A percentile compares a stretch with the other conserved stretches of the same genome.
These are phyloP conservation scores for Elanoides forficatus DNA, from an alignment of 2,113 vertebrate species.

Conservation along the genomic window DNA sequence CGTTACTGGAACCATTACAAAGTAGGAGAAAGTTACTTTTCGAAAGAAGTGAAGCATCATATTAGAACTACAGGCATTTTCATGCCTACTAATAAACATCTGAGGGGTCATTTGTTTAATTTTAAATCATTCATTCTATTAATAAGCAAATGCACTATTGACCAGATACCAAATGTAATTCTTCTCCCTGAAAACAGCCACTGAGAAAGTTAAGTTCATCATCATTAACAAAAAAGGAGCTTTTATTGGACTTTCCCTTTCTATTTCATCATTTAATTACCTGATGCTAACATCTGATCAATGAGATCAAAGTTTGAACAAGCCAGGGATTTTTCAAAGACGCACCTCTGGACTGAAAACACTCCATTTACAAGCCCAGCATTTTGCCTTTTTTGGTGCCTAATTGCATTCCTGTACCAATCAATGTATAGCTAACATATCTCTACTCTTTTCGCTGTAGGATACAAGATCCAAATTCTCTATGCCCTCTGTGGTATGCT, in stretches of 20 bases:
- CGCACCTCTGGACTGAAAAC: neutral
- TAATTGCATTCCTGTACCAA: neutral
- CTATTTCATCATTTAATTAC: constrained; percentile 65
- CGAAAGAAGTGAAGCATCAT: neutral
- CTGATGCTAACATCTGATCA: constrained; percentile 29
- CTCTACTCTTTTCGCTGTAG: neutral
- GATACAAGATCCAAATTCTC: accelerated
- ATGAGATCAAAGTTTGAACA: constrained; percentile 28
- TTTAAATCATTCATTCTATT: constrained; percentile 18
- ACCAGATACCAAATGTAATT: neutral
- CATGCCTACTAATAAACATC: neutral
- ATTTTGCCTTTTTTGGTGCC: neutral
- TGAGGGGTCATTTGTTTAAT: constrained; percentile 1
- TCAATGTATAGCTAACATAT: neutral
- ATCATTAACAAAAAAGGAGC: constrained; percentile 46
- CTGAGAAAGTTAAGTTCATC: constrained; percentile 26
- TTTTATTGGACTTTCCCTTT: constrained; percentile 59
- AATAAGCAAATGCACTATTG: constrained; percentile 48
- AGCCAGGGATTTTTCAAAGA: constrained; percentile 1
- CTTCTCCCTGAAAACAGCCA: constrained; percentile 20
- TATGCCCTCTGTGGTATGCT: neutral
- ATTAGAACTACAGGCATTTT: neutral
- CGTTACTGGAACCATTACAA: neutral
- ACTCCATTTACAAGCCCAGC: neutral
- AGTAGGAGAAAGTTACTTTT: neutral